These are phyloP conservation scores for Mobula birostris DNA, from an alignment of 2,113 vertebrate species.

Conservation along the genomic window DNA sequence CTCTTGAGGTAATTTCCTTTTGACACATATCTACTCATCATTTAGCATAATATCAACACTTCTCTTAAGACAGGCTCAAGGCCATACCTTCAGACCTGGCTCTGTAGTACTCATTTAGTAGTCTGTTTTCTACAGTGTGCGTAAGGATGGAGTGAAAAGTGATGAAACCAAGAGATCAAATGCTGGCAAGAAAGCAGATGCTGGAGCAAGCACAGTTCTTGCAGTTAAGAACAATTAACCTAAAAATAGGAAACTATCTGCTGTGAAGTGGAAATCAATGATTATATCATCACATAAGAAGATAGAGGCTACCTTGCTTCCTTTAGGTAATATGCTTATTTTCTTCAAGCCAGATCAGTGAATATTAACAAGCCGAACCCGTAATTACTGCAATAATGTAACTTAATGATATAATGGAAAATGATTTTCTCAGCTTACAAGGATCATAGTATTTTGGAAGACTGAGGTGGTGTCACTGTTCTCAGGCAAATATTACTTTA, in stretches of 20 bases:
- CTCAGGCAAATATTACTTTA: too few species aligned
- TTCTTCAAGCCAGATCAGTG: too few species aligned
- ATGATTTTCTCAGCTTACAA: too few species aligned
- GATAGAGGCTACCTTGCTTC: too few species aligned
- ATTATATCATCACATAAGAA: too few species aligned
- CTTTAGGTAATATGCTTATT: too few species aligned
- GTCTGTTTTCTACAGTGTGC: background rate
- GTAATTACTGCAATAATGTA: too few species aligned
- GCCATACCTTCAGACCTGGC: background rate
- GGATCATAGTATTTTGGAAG: too few species aligned
- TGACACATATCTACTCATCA: conserved; percentile 18
- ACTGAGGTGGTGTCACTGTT: too few species aligned
- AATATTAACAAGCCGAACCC: too few species aligned
- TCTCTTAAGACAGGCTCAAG: conserved; percentile 16
- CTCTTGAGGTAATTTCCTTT: background rate
- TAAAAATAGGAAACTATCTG: background rate
- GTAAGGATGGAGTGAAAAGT: background rate
- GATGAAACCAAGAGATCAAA: background rate
- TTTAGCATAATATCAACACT: conserved; percentile 21
- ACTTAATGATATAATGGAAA: too few species aligned
- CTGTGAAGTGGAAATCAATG: background rate
- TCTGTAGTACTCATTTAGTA: conserved; percentile 25
- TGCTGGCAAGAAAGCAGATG: background rate
- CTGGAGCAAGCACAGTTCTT: background rate
- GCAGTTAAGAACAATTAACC: background rate